These are phyloP conservation scores for Smithornis capensis DNA, from an alignment of 2,113 vertebrate species.

Conservation along the genomic window DNA sequence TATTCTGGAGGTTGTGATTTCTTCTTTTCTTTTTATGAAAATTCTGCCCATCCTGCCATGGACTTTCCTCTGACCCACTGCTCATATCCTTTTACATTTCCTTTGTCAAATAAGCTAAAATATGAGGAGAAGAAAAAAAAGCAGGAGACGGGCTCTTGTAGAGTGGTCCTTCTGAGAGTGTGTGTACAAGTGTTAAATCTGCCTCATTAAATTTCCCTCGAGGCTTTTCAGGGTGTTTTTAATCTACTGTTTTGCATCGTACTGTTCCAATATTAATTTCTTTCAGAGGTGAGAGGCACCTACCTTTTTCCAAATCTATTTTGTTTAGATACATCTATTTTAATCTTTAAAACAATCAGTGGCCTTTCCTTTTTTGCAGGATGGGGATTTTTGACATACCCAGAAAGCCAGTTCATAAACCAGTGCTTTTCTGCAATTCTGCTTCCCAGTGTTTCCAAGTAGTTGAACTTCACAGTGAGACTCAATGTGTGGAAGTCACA, in stretches of 20 bases:
- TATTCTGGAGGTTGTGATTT: not conserved
- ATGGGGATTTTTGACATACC: not conserved
- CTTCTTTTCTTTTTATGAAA: not conserved
- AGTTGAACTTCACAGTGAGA: not conserved
- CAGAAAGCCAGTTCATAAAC: not conserved
- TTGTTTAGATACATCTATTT: not conserved
- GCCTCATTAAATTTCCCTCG: not conserved
- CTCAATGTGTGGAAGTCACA: fast-evolving
- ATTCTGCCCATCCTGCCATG: not conserved
- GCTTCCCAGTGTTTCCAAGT: not conserved
- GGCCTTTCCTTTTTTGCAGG: not conserved
- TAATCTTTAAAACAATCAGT: not conserved
- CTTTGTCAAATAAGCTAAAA: not conserved
- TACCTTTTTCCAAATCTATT: not conserved
- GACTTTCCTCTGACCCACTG: not conserved
- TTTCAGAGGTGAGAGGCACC: not conserved
- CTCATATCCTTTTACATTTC: not conserved
- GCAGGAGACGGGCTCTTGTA: not conserved
- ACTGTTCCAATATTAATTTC: not conserved
- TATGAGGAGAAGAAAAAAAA: not conserved
- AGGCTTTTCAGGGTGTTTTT: not conserved
- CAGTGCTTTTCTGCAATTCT: not conserved
- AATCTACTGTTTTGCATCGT: not conserved
- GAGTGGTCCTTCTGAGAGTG: not conserved
- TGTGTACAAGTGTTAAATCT: not conserved